Conservation (phyloP, 2,113 vertebrate genomes). For the Campylorhamphus procurvoides region DNA sequence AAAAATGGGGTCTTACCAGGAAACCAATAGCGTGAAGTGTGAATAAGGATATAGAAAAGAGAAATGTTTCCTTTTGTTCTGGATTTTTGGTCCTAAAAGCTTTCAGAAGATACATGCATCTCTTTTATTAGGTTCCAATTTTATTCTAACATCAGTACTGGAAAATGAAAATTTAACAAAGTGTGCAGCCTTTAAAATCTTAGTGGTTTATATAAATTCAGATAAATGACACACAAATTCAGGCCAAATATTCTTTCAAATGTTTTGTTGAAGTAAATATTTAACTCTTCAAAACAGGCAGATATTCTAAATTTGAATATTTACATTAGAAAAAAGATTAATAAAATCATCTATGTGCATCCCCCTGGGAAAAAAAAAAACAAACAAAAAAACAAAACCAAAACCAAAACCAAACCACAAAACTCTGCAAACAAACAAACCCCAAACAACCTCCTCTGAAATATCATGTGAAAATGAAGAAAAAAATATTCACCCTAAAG, state of each 20-base stretch:
- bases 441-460: not conserved
- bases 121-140: not conserved
- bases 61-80: not conserved
- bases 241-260: not conserved
- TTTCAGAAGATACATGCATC: not conserved
- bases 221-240: not conserved
- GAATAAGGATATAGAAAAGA: not conserved
- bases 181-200: not conserved
- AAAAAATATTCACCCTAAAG: not conserved
- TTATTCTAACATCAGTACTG: not conserved
- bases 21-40: not conserved
- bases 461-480: not conserved
- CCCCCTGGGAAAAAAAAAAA: not conserved
- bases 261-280: not conserved
- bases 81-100: not conserved
- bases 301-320: not conserved
- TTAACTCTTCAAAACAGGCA: not conserved
- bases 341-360: rapidly evolving
- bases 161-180: not conserved
- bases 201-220: not conserved
- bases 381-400: not conserved
- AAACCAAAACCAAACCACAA: not conserved
- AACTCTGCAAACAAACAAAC: not conserved
- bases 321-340: not conserved
- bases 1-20: not conserved